Conservation (phyloP, 2,113 vertebrate species). For the Puntigrus tetrazona region DNA sequence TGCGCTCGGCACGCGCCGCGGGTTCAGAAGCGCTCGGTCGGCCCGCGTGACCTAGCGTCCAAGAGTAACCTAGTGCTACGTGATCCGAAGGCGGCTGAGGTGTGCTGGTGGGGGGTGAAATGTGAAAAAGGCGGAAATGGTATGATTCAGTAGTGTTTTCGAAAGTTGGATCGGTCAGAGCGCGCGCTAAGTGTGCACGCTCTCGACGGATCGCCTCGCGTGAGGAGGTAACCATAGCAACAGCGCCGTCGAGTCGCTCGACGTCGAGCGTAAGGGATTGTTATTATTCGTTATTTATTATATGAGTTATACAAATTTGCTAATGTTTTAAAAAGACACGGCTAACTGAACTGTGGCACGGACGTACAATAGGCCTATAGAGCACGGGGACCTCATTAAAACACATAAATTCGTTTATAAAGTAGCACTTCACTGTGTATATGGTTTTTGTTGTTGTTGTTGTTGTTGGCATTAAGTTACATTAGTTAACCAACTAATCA, state of each 20-base stretch:
- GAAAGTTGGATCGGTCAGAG: too few species aligned
- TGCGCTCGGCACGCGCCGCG: neutral
- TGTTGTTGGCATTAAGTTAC: too few species aligned
- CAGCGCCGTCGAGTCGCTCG: too few species aligned
- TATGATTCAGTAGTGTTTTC: too few species aligned
- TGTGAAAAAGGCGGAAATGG: neutral
- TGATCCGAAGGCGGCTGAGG: neutral
- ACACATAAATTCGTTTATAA: neutral
- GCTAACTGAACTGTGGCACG: neutral
- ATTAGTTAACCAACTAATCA: neutral
- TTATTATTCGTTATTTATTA: neutral
- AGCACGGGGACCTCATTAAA: neutral
- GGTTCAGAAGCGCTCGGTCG: neutral
- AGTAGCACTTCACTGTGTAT: neutral
- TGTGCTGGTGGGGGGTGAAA: neutral
- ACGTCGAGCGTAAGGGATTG: neutral
- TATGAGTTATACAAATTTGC: neutral
- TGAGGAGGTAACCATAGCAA: too few species aligned
- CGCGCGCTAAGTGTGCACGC: too few species aligned
- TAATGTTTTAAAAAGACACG: neutral
- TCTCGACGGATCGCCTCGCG: too few species aligned
- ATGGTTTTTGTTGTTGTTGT: too few species aligned
- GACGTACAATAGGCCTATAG: too few species aligned
- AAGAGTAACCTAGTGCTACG: neutral
- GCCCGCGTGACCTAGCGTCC: neutral